Evolutionary conservation across 2,797 vertebrate species (phyloP).

Genomic region (Falco columbarius): DNA sequence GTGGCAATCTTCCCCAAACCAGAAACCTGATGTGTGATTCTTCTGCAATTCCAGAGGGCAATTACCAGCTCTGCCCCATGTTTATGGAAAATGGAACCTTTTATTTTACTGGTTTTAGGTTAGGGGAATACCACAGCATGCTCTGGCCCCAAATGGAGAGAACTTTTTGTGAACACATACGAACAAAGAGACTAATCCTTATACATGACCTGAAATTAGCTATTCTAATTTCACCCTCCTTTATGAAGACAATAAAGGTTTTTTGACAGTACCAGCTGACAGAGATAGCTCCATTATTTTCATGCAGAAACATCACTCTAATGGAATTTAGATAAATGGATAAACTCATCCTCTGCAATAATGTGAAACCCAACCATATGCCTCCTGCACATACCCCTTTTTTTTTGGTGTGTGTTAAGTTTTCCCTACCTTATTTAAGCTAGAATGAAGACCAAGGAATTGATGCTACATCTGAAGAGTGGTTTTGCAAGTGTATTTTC

Average conservation of each 20-base stretch:
- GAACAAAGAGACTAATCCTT: not conserved
- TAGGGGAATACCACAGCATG: not conserved
- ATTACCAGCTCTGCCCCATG: fast-evolving
- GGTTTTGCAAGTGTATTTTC: not conserved
- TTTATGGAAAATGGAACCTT: not conserved
- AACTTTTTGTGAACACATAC: fast-evolving
- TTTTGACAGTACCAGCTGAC: not conserved
- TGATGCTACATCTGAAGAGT: not conserved
- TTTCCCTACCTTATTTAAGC: not conserved
- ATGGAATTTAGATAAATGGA: not conserved
- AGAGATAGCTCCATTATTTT: not conserved
- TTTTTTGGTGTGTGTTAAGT: not conserved
- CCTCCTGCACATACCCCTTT: not conserved
- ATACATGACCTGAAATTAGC: not conserved
- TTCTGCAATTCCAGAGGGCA: not conserved
- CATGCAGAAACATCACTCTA: not conserved
- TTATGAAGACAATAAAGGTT: not conserved
- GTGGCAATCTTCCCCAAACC: not conserved
- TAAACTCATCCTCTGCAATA: not conserved
- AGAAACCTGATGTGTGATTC: not conserved
- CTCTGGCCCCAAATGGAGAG: not conserved
- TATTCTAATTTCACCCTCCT: not conserved
- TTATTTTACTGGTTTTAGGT: not conserved
- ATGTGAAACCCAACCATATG: not conserved
- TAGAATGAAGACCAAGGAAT: not conserved